Evolutionary conservation across 2,888 invertebrate species (phyloP), one percentile per base, ranked within the genome.

Genomic region (Tromatobia lineatoria): DNA sequence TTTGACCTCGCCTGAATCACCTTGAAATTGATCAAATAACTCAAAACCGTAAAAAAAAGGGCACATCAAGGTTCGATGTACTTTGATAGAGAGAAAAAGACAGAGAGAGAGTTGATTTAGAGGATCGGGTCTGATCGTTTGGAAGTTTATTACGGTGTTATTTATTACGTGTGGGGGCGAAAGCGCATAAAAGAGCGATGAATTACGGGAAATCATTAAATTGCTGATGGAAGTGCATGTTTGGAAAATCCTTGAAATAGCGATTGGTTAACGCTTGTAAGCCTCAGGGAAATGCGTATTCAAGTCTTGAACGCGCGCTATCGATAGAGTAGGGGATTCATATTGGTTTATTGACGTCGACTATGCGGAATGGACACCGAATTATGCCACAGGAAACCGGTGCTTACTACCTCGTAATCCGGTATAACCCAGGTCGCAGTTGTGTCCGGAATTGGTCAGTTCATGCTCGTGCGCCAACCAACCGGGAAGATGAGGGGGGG

Each of bases 361-460:
- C 38, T 64, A 64, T 64, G 64, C 20, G 64, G 38, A 42, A 64
- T 38, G 64, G 64, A 64, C 18, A 42, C 18, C 38, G 64, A 38
- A 64, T 64, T 64, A 38, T 64, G 34, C 64, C 64, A 13, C 20
- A 64, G 38, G 64, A 64, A 38, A 20, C 64, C 38, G 64, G 64
- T 64, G 64, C 64, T 64, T 64, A 64, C 64, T 64, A 64, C 38
- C 42, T 64, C 64, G 64, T 64, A 64, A 64, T 64, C 42, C 64
- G 64, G 64, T 20, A 64, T 64, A 64, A 64, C 64, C 42, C 18
- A 38, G 64, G 38, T 38, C 64, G 8, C 18, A 64, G 20, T 38
- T 64, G 38, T 20, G 64, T 38, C 25, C 64, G 64, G 64, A 38
- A 64, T 57, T 57, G 57, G 34, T 18, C 34, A 11, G 38, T 64